A percentile compares a stretch with the other conserved stretches of the same genome.
Evolutionary conservation across 2,797 vertebrate species (phyloP).

Genomic region (Peromyscus aztecus): DNA sequence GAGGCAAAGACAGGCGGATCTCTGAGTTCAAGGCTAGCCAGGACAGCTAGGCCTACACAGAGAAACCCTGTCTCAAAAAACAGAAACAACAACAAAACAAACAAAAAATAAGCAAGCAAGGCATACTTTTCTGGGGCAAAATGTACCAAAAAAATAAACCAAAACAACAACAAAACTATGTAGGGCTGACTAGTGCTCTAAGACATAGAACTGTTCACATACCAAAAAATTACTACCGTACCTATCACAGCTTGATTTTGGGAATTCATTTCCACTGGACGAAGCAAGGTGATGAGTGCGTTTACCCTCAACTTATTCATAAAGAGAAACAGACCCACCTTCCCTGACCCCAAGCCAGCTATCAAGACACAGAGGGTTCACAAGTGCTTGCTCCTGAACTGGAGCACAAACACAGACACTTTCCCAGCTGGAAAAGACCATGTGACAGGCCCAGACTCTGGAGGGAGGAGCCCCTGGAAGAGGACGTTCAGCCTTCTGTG

Average conservation of each 20-base stretch:
- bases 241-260: too few species aligned
- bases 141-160: not conserved
- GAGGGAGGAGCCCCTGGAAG: not conserved
- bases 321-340: not conserved
- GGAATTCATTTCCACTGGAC: rapidly evolving
- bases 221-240: not conserved
- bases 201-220: not conserved
- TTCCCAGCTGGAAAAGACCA: not conserved
- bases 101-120: not conserved
- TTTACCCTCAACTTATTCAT: rapidly evolving
- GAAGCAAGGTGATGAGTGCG: not conserved
- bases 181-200: rapidly evolving
- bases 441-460: not conserved
- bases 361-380: not conserved
- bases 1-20: not conserved
- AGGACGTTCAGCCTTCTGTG: not conserved
- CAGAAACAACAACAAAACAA: not conserved
- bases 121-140: not conserved
- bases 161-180: not conserved
- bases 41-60: not conserved
- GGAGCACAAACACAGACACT: not conserved
- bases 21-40: not conserved
- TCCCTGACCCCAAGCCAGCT: not conserved
- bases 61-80: not conserved
- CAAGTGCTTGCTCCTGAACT: not conserved